These are phyloP conservation scores for Dicrostonyx torquatus DNA, from an alignment of 2,797 vertebrate genomes.

Conservation along the genomic window DNA sequence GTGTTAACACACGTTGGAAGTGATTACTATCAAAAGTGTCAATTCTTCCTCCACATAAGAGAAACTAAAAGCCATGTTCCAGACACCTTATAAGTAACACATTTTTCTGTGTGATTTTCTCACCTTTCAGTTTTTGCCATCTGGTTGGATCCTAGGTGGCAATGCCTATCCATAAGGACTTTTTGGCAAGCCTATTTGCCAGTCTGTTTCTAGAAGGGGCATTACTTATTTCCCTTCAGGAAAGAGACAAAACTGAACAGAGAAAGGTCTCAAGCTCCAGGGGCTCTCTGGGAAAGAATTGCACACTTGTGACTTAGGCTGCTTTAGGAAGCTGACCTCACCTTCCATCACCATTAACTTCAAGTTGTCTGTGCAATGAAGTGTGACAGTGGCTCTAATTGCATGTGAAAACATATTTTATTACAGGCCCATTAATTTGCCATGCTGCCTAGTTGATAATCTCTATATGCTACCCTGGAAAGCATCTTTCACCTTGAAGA, in stretches of 20 bases:
- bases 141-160: neutral
- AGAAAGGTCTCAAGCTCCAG: neutral
- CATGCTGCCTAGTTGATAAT: constrained; percentile 60
- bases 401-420: constrained; percentile 67
- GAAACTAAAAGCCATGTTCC: constrained; percentile 15
- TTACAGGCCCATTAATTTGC: constrained; percentile 60
- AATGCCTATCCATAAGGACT: neutral
- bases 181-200: constrained; percentile 5
- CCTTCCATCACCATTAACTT: constrained; percentile 49
- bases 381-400: constrained; percentile 73
- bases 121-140: constrained; percentile 64
- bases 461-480: constrained; percentile 49
- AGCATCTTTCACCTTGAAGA: neutral
- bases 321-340: constrained; percentile 70
- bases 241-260: neutral
- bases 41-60: neutral
- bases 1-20: neutral
- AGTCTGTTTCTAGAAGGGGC: neutral
- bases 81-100: constrained; percentile 3
- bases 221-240: constrained; percentile 22
- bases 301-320: constrained; percentile 34
- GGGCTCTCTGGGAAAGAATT: constrained; percentile 27
- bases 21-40: constrained; percentile 8
- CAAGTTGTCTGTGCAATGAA: constrained; percentile 69
- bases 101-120: constrained; percentile 34